These are phyloP conservation scores for Spizaetus ornatus DNA, from an alignment of 2,113 vertebrate species.

Conservation along the genomic window DNA sequence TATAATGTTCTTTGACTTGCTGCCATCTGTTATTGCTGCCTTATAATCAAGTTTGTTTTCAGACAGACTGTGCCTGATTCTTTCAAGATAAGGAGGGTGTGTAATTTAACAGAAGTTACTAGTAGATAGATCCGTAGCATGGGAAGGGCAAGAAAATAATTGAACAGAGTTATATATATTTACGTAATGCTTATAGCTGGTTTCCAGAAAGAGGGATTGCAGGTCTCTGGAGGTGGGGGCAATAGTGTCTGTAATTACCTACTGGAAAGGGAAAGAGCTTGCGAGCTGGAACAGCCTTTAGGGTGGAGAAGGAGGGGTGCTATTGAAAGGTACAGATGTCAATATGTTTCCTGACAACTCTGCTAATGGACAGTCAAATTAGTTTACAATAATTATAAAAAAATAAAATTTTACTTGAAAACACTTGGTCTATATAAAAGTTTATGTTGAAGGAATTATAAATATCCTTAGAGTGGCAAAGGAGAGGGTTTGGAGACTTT, in stretches of 20 bases:
- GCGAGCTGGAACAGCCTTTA: not conserved
- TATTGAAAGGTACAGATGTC: not conserved
- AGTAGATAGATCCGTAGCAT: not conserved
- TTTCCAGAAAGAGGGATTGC: not conserved
- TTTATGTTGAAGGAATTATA: not conserved
- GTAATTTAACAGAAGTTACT: not conserved
- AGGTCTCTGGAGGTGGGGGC: not conserved
- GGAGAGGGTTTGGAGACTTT: not conserved
- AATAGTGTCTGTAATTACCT: not conserved
- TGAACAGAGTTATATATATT: not conserved
- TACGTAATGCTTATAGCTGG: not conserved
- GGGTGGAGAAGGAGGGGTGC: not conserved
- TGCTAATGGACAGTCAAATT: not conserved
- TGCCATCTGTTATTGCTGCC: slow-evolving; percentile 7
- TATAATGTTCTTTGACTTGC: slow-evolving; percentile 22
- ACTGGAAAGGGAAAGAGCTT: not conserved
- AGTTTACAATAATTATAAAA: not conserved
- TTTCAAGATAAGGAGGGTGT: not conserved
- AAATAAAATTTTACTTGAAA: not conserved
- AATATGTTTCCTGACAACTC: not conserved
- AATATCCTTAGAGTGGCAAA: not conserved
- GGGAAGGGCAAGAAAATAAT: not conserved
- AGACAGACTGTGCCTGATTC: slow-evolving; percentile 10
- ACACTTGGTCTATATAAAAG: not conserved
- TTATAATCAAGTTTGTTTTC: slow-evolving; percentile 38